Conservation (phyloP, 2,888 invertebrate genomes). For the Eupsilia transversa region DNA sequence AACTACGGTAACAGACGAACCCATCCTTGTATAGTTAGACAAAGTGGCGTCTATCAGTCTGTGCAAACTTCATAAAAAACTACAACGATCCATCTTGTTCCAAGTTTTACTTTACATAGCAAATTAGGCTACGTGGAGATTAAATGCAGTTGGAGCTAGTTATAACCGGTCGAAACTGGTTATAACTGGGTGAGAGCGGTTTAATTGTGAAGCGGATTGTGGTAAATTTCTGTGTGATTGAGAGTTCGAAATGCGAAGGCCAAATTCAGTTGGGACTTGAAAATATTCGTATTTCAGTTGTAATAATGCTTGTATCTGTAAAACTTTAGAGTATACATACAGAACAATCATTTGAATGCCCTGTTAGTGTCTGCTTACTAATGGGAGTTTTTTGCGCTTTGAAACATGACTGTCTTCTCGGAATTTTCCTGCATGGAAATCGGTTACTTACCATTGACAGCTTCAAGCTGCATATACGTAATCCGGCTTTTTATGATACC, state of each 20-base stretch:
- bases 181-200: conserved; percentile 36
- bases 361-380: background rate
- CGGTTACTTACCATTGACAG: background rate
- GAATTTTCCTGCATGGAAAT: background rate
- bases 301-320: background rate
- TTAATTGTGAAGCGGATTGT: conserved; percentile 46
- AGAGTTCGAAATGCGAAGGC: conserved; percentile 13
- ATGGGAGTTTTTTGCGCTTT: background rate
- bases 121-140: conserved; percentile 50
- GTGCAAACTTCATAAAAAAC: conserved; percentile 28
- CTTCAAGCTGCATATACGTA: no score
- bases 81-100: conserved; percentile 39
- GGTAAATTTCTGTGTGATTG: conserved; percentile 50
- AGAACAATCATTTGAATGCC: background rate
- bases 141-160: conserved; percentile 41
- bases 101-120: conserved; percentile 36
- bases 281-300: background rate
- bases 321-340: background rate
- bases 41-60: conserved; percentile 20
- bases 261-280: background rate
- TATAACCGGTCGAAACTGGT: conserved; percentile 34
- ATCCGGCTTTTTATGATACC: background rate
- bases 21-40: background rate
- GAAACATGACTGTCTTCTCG: background rate
- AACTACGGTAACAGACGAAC: background rate